A percentile compares a stretch with the other conserved stretches of the same genome.
phyloP scores from a whole-genome alignment of 2,888 invertebrate species.

The Belgica antarctica region DNA sequence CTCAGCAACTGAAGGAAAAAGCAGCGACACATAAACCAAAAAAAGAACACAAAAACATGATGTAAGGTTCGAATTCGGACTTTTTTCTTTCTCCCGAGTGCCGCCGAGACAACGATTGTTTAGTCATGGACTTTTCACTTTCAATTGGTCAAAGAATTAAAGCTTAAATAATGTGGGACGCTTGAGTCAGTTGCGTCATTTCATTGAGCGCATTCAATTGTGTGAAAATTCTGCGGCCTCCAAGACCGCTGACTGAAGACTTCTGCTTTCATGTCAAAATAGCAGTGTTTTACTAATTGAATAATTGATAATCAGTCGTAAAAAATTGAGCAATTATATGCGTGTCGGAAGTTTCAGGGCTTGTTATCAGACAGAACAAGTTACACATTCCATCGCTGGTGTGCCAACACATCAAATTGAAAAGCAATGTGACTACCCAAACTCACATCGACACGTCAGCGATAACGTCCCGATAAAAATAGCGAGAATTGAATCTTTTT shows the following conservation, averaged over 20 bases:
- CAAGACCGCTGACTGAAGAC: not conserved
- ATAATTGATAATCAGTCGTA: not conserved
- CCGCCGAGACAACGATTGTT: conserved; percentile 19
- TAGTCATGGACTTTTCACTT: conserved; percentile 11
- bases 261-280: not conserved
- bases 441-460: not conserved
- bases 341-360: not conserved
- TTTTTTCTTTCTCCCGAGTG: not conserved
- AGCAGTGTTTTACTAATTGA: not conserved
- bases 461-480: not conserved
- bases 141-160: not conserved
- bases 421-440: not conserved
- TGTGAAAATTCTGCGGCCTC: not conserved
- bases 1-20: conserved; percentile 12
- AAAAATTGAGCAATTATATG: not conserved
- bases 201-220: conserved; percentile 1
- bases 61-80: not conserved
- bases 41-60: conserved; percentile 9
- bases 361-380: not conserved
- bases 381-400: too few species aligned
- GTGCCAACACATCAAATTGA: not conserved
- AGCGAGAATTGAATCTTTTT: not conserved
- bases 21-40: conserved; percentile 1
- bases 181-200: not conserved
- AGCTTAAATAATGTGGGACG: conserved; percentile 9